Base-by-base conservation (phyloP, 1,140 invertebrate genomes). In the Drosophila azteca region DNA sequence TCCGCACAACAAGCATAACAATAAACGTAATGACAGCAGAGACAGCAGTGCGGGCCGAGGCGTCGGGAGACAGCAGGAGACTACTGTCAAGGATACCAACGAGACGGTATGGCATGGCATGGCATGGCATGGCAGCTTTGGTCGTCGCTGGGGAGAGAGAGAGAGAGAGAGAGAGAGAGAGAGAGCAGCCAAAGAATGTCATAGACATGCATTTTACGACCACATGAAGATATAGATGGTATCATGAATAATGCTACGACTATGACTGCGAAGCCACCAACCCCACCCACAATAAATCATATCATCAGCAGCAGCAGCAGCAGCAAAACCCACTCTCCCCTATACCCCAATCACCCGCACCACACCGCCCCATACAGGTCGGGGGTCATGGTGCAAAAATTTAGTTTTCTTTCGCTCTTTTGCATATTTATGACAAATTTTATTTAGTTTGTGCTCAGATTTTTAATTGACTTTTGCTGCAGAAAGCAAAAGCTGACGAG, bases 391-490 rank as follows among this genome's bases (percentile, higher is more conserved):
- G 46, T 66, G 66, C 60, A 26, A 50, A 50, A 58, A 69, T 78
- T 39, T 54, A 59, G 69, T 69, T 63, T 63, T 58, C 48, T 51
- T 55, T 48, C 54, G 13, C 35, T 48, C 13, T 31, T 59, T 44
- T 72, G 76, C 71, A 84, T 72, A 84, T 84, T 84, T 79, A 79
- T 84, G 55, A 58, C 61, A 72, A 78, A 60, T 72, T 68, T 58
- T 79, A 76, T 79, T 79, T 79, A 63, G 80, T 62, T 79, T 74
- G 65, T 60, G 64, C 48, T 77, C 77, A 77, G 57, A 64, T 66
- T 84, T 79, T 82, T 87, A 85, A 87, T 85, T 87, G 74, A 85
- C 82, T 81, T 39, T 82, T 64, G 64, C 60, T 65, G 17, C 17
- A 20, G 17, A 20, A 20, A 20, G 59, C 52, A 58, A 57, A 72